Conservation (phyloP, 2,113 vertebrate species). For the Chamaea fasciata region DNA sequence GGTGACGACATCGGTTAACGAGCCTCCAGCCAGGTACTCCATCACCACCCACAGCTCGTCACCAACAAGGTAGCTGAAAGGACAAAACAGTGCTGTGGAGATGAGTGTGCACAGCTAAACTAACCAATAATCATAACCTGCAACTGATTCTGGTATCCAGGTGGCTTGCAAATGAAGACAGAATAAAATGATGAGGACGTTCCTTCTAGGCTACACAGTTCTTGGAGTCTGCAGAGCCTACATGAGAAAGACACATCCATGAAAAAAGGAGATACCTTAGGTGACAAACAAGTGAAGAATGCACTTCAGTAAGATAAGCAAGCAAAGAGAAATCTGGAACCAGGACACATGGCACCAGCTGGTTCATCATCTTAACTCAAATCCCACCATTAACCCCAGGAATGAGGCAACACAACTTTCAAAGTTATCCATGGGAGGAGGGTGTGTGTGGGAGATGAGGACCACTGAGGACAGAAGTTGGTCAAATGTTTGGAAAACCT, state of each 20-base stretch:
- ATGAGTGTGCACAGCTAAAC: neutral
- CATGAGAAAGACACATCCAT: neutral
- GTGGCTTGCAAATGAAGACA: neutral
- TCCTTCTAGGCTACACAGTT: neutral
- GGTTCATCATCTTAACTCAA: neutral
- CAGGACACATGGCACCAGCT: neutral
- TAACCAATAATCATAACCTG: neutral
- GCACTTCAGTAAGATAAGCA: neutral
- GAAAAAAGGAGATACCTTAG: neutral
- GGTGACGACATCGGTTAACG: slow-evolving; percentile 95
- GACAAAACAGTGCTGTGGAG: neutral
- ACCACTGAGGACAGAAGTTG: neutral
- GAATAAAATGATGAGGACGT: neutral
- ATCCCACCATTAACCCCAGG: neutral
- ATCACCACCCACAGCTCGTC: slow-evolving; percentile 99
- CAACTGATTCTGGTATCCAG: neutral
- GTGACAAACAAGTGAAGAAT: neutral
- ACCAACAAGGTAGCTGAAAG: slow-evolving; percentile 91
- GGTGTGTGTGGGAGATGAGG: neutral
- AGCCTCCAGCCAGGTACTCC: slow-evolving; percentile 97
- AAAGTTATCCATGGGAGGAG: neutral
- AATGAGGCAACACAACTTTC: neutral
- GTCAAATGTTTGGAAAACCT: neutral
- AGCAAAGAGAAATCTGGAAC: neutral
- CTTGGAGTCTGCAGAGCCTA: neutral